Evolutionary conservation across 2,113 vertebrate genomes (phyloP), one percentile per base, ranked within the genome.

Genomic region (Nannospalax galili): DNA sequence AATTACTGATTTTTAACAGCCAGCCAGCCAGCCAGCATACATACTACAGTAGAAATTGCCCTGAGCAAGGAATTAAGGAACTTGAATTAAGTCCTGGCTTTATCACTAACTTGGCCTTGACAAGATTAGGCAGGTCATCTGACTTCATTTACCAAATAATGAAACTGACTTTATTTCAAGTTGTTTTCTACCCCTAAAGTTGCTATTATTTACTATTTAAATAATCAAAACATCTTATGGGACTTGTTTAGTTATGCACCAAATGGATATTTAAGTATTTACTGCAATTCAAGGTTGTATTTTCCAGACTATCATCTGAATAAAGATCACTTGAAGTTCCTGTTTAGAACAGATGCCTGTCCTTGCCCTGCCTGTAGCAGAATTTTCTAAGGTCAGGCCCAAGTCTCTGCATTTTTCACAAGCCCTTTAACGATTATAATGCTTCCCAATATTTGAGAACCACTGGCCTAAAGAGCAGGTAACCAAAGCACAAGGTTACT

Each of bases 41-140:
- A 91, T 42, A 88, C 72, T 67, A 97, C 37, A 89, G 72, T 79
- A 95, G 87, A 96, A 94, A 95, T 35, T 96, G 82, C 80, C 92
- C 94, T 97, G 93, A 97, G 95, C 94, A 95, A 93, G 91, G 89
- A 95, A 84, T 92, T 80, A 84, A 69, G 82, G 92, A 75, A 91
- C 77, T 70, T 94, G 64, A 95, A 84, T 73, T 80, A 70, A 87
- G 78, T 89, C 72, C 75, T 87, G 58, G 45, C 30, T 89, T 90
- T 84, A 81, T 75, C 85, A 88, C 70, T 80, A 87, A 91, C 67
- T 91, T 91, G 96, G 42, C 32, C 73, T 78, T n/a, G 56, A 92
- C 80, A 22, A 7, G 48, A 11, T 48, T 48, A 84, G 40, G 64
- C 70, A 92, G 95, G 52, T 91, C 86, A 88, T 1, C 74, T 90